Evolutionary conservation across 2,888 invertebrate genomes (phyloP), one percentile per base, ranked within the genome.

Genomic region (Meganola albula): DNA sequence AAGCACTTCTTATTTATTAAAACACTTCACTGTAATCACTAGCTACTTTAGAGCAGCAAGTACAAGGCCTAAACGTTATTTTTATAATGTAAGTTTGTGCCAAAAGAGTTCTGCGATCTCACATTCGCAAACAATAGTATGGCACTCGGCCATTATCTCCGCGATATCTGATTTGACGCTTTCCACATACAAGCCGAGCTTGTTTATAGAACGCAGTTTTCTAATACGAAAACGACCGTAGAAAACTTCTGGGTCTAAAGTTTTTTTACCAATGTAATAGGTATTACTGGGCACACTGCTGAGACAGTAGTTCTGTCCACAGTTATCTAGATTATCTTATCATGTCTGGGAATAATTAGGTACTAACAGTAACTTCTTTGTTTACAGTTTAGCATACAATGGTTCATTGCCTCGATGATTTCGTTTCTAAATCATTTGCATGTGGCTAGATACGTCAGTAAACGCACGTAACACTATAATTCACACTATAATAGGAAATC

Each of bases 311-410:
- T n/a, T n/a, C n/a, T n/a, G n/a, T n/a, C n/a, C n/a, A n/a, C n/a
- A 25, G 32, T 44, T 48, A 46, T 57, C 57, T 56, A 53, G 57
- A 57, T 65, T 47, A 59, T 60, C 58, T 69, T 68, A 64, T 65
- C 62, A 53, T 23, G 35, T 47, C 53, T 63, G 63, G 52, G 69
- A 72, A 58, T 49, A 50, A 46, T n/a, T n/a, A n/a, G n/a, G n/a
- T n/a, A n/a, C 46, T 61, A 61, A 50, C 62, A 62, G 63, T 47
- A 56, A 60, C 56, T 39, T 24, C 37, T 42, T 41, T 36, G 46
- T 72, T n/a, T n/a, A n/a, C n/a, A n/a, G n/a, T n/a, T n/a, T 67
- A 58, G 54, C 65, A 72, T 64, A 71, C 65, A 71, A 71, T 71
- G 53, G 63, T 47, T 54, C 55, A 61, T 69, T 57, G 48, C 47